phyloP scores from a whole-genome alignment of 2,113 vertebrate species.

The Platichthys flesus region DNA sequence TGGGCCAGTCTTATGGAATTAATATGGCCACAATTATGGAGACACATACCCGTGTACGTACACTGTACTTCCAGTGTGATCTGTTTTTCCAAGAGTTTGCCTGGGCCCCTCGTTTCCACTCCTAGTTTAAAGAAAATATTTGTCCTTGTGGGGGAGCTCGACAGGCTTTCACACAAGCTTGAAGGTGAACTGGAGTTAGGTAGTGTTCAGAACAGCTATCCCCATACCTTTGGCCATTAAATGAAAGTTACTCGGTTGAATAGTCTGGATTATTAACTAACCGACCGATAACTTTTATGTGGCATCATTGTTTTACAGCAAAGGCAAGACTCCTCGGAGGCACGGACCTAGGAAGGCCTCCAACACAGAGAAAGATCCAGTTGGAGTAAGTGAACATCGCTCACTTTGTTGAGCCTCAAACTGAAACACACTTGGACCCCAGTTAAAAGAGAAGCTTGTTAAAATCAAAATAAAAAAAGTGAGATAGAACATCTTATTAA shows the following conservation, averaged over 20 bases:
- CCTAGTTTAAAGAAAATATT: no score
- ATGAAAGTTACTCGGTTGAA: not conserved
- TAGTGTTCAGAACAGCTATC: no score
- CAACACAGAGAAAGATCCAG: conserved; percentile 85
- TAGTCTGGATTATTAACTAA: not conserved
- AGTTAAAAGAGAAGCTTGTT: not conserved
- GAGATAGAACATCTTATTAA: no score
- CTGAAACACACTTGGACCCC: not conserved
- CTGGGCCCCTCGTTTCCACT: no score
- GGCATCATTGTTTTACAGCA: conserved; percentile 58
- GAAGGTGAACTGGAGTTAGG: no score
- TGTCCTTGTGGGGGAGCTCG: no score
- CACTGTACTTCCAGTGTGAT: no score
- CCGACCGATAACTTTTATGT: not conserved
- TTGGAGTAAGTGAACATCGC: conserved; percentile 81
- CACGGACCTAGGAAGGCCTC: conserved; percentile 78
- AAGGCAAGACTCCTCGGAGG: conserved; percentile 83
- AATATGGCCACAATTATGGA: not conserved
- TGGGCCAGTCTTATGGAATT: not conserved
- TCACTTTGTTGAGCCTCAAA: not conserved
- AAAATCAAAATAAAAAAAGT: not conserved
- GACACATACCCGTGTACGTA: no score
- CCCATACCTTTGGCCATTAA: not conserved
- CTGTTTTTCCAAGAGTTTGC: no score
- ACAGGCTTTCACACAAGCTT: no score